Percentiles rank a stretch among this genome's conserved stretches.
phyloP scores from a whole-genome alignment of 2,113 vertebrate genomes.

The Dermatemys mawii region DNA sequence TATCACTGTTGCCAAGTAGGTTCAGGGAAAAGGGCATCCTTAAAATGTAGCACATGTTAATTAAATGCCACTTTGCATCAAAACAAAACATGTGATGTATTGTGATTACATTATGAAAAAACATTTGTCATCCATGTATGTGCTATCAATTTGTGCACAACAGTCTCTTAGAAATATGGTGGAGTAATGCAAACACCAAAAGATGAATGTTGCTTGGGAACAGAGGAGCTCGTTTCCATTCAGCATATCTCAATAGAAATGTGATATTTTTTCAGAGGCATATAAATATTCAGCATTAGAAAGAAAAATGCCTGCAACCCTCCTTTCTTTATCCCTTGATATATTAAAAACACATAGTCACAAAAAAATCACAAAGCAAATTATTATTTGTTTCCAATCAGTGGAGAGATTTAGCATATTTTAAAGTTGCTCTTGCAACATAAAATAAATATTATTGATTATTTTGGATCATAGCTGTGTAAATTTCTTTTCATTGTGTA shows the following conservation, averaged over 20 bases:
- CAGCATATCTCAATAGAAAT: constrained; percentile 59
- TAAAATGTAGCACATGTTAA: constrained; percentile 4
- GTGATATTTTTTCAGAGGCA: constrained; percentile 14
- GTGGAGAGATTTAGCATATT: neutral
- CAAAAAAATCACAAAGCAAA: neutral
- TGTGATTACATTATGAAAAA: constrained; percentile 32
- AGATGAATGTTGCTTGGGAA: constrained; percentile 73
- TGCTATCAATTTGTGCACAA: constrained; percentile 33
- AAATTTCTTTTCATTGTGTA: neutral
- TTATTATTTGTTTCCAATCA: neutral
- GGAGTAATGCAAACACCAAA: constrained; percentile 54
- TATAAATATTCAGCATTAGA: constrained; percentile 33
- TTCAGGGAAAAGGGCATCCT: constrained; percentile 1
- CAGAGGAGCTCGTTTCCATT: constrained; percentile 40
- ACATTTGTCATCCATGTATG: constrained; percentile 67
- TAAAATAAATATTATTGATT: neutral
- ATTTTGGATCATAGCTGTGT: neutral
- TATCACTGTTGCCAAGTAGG: neutral
- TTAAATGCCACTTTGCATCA: constrained; percentile 28
- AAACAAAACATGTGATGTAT: neutral
- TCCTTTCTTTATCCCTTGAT: neutral
- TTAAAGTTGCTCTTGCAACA: neutral
- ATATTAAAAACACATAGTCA: neutral
- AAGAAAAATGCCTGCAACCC: neutral
- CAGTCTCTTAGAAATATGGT: constrained; percentile 70